A percentile compares a stretch with the other conserved stretches of the same genome.
Conservation (phyloP, 2,888 invertebrate genomes). For the Drosophila lutescens region DNA sequence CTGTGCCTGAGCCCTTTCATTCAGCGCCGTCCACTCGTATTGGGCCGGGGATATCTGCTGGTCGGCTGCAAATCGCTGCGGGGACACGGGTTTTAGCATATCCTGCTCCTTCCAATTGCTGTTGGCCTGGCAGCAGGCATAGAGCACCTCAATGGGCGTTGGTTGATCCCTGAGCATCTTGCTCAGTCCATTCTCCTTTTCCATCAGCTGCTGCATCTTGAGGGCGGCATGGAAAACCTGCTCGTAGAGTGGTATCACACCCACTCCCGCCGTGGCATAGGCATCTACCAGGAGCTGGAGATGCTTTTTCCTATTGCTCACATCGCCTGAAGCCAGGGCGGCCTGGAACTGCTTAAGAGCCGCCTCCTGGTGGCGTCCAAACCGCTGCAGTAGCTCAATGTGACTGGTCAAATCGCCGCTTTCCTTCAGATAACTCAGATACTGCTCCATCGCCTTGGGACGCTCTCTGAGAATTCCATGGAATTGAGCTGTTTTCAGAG, state of each 20-base stretch:
- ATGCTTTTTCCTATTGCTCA: constrained; percentile 78
- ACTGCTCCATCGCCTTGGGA: constrained; percentile 90
- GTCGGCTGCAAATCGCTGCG: constrained; percentile 80
- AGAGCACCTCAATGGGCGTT: constrained; percentile 81
- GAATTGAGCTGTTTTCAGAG: constrained; percentile 89
- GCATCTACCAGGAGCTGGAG: constrained; percentile 71
- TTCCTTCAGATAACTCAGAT: constrained; percentile 90
- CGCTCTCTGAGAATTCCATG: constrained; percentile 89
- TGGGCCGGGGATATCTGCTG: constrained; percentile 86
- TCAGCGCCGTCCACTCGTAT: constrained; percentile 89
- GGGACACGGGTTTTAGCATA: constrained; percentile 70
- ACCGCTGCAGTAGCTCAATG: constrained; percentile 89
- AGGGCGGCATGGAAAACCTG: constrained; percentile 78
- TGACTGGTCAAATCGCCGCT: constrained; percentile 84
- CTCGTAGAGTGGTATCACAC: constrained; percentile 73
- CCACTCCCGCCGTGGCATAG: constrained; percentile 65
- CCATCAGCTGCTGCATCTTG: constrained; percentile 73
- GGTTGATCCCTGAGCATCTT: constrained; percentile 61
- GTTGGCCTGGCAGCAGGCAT: constrained; percentile 80
- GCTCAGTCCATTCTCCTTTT: constrained; percentile 61
- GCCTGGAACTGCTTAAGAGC: constrained; percentile 85
- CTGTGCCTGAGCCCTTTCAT: constrained; percentile 84
- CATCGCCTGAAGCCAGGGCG: constrained; percentile 72
- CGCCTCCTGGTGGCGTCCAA: constrained; percentile 88
- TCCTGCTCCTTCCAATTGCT: constrained; percentile 82